Evolutionary conservation across 1,140 invertebrate genomes (phyloP), one percentile per base, ranked within the genome.

Genomic region (Psix sp.): DNA sequence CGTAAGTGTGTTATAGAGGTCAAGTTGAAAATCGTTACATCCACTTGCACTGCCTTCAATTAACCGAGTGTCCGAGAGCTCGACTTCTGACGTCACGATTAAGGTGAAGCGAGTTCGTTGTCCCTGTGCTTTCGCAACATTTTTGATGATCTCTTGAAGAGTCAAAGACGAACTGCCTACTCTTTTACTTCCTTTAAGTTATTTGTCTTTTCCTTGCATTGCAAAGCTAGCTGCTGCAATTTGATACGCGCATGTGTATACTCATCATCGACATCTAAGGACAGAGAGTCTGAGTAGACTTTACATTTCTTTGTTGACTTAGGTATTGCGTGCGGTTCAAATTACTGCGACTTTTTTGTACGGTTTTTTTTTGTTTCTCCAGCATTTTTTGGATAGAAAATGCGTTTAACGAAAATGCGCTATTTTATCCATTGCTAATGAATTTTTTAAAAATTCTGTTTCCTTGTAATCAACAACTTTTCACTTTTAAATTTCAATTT

Each of bases 11-110:
- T 76, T 71, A 79, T 79, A 71, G 74, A 74, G 77, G 76, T 79
- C 77, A 79, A 77, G 76, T 79, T 79, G 76, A 77, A 74, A 79
- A 77, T 79, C 73, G 77, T 79, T 79, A 72, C 75, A 73, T 76
- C 65, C 72, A 79, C 70, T 76, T 67, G 72, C 68, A 67, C 75
- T 65, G 75, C 70, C 67, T 80, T 66, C 76, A 66, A 77, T 80
- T 80, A 80, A 77, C 76, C 74, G 76, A 74, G 38, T 80, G 71
- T 71, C 75, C 73, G 75, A 76, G 67, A 76, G 63, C 70, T 65
- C 67, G 72, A 68, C 38, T 68, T 74, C 51, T 74, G 74, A 72
- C 65, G 76, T 76, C 68, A 76, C 38, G 73, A 79, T 76, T 74
- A 74, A 76, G 68, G 75, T 76, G 72, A 79, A 71, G 65, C 68